Evolutionary conservation across 2,888 invertebrate species (phyloP), one percentile per base, ranked within the genome.

Genomic region (Pandemis cinnamomeana): DNA sequence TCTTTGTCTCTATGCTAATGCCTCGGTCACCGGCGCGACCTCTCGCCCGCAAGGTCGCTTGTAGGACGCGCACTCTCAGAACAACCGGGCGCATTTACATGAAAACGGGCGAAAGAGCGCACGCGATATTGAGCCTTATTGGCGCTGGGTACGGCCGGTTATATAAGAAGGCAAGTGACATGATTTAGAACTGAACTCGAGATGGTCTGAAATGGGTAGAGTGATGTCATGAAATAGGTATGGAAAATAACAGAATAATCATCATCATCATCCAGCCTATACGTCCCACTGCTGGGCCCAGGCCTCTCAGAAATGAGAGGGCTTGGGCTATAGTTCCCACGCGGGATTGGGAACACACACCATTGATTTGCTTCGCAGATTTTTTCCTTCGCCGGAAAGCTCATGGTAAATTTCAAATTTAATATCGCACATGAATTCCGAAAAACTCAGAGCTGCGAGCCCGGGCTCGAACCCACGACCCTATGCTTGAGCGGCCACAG

Each of bases 21-120:
- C 53, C 51, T 51, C 74, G 74, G 74, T 74, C 74, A 74, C 71
- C 74, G 74, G 20, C 53, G 74, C 74, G 74, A 74, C 74, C 74
- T 74, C 74, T 74, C 74, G 74, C 70, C 71, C 71, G 62, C 74
- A 74, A 74, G 74, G 74, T 74, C 74, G 74, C 74, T 74, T 74
- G 74, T 74, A 74, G 74, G 74, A 71, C 74, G 74, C 74, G 67
- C 67, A 67, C 71, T 70, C 70, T 62, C 66, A 13, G 62, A 51
- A 46, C 67, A 61, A 41, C 67, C 61, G 27, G 70, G 71, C 71
- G 67, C 67, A 71, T 74, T 74, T 60, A 73, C 73, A 73, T 73
- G 73, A 64, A 58, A 51, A 58, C 60, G 60, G 11, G 64, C 58
- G 42, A 60, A 60, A 51, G 60, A 13, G 66, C 27, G 60, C 73